These are phyloP conservation scores for Ectemnius continuus DNA, from an alignment of 2,888 invertebrate species.

Conservation along the genomic window DNA sequence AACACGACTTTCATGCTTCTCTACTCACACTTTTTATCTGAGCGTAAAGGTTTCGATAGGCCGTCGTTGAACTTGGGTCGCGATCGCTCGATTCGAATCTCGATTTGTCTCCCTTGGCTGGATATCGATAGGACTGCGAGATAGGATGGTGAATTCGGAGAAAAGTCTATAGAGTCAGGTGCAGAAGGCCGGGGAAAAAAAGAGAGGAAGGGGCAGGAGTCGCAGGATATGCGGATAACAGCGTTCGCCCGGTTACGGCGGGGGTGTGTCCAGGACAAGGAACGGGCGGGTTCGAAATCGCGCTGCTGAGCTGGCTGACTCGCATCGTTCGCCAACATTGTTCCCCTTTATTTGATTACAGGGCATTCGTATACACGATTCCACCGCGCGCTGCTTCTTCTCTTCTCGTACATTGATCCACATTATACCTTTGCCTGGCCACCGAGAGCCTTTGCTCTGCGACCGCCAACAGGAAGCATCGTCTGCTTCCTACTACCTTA, in stretches of 20 bases:
- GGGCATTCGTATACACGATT: conserved; percentile 76
- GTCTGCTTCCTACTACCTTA: conserved; percentile 19
- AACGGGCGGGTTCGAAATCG: conserved; percentile 77
- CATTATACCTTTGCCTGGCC: conserved; percentile 41
- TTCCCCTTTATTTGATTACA: conserved; percentile 78
- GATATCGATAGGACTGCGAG: conserved; percentile 33
- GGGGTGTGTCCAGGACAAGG: conserved; percentile 78
- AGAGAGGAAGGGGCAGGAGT: conserved; percentile 54
- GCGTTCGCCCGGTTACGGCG: conserved; percentile 73
- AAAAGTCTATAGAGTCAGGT: conserved; percentile 17
- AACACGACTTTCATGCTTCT: no score
- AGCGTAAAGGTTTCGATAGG: no score
- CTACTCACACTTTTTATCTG: no score
- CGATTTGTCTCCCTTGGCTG: conserved; percentile 1
- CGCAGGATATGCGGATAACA: conserved; percentile 64
- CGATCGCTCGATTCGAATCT: no score
- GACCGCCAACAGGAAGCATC: conserved; percentile 28
- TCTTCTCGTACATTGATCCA: conserved; percentile 65
- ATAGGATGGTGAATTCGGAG: conserved; percentile 26
- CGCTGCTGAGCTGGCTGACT: conserved; percentile 76
- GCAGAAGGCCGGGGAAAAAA: conserved; percentile 34
- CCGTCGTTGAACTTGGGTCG: no score
- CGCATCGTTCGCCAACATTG: conserved; percentile 75
- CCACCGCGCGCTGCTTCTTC: conserved; percentile 65
- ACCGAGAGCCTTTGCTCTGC: not conserved